Base-by-base conservation (phyloP, 2,888 invertebrate species). In the Rhopalosiphum nymphaeae region DNA sequence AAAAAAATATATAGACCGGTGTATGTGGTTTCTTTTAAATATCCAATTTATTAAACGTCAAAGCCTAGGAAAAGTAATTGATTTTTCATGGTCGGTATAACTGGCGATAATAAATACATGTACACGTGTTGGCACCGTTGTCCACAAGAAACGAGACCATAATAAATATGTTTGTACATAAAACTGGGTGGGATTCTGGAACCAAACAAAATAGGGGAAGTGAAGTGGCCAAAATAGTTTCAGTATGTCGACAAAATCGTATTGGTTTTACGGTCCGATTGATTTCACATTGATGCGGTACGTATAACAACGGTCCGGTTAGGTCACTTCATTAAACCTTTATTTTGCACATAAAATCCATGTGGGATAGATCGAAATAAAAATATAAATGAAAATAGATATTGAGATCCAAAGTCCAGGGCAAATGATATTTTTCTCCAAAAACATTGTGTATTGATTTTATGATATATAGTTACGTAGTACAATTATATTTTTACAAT, bases 201-300 rank as follows among this genome's bases (percentile, higher is more conserved):
- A 29, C n/a, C 44, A 56, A 91, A 91, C 85, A 44, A 57, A 49
- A 61, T 36, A 36, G 42, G n/a, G 67, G 16, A 49, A 61, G 61
- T 29, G 46, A 67, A 67, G 92, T 89, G 49, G 67, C 88, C 49
- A 42, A 93, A 89, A 93, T 56, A n/a, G 88, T 61, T 88, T 88
- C 88, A 56, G 89, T 25, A 46, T 44, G 67, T 78, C 78, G 88
- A 93, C 88, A 21, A 53, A 93, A 78, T 46, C 88, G 88, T 88
- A 93, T 93, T 93, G 67, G 88, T 93, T 92, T 92, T 92, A 92
- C 92, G 92, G 92, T 93, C 44, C 92, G 89, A 89, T 93, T 93
- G 88, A 93, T 93, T 93, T 93, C 78, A 89, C 88, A 93, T 88
- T 16, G 87, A 46, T 61, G 46, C 7, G 78, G 78, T 91, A 53